Conservation (phyloP, 2,888 invertebrate species). For the Ennomos fuscantarius region DNA sequence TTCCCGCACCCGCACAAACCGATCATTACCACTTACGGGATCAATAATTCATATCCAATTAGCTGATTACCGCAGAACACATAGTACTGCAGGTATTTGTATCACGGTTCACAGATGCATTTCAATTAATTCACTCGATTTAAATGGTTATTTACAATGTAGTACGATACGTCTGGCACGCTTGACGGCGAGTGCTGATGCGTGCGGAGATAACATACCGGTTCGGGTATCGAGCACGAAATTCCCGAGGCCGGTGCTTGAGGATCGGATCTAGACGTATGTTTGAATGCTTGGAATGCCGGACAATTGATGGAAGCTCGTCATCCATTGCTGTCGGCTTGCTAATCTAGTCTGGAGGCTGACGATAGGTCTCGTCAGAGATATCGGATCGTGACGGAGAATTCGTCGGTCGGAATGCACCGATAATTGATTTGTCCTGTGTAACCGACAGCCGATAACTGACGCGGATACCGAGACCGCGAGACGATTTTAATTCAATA, state of each 20-base stretch:
- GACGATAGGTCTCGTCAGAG: slow-evolving; percentile 70
- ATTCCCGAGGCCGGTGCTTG: slow-evolving; percentile 76
- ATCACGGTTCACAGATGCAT: slow-evolving; percentile 54
- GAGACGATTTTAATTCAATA: slow-evolving; percentile 56
- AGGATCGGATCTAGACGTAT: slow-evolving; percentile 67
- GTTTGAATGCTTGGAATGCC: slow-evolving; percentile 75
- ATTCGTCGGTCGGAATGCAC: slow-evolving; percentile 81
- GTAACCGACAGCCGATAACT: slow-evolving; percentile 76
- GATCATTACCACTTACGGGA: slow-evolving; percentile 63
- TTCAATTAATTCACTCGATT: slow-evolving; percentile 69
- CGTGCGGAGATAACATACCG: slow-evolving; percentile 81
- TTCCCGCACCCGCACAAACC: slow-evolving; percentile 55
- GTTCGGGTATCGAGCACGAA: slow-evolving; percentile 76
- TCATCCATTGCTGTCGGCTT: slow-evolving; percentile 70
- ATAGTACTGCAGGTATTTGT: slow-evolving; percentile 48
- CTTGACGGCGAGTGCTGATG: slow-evolving; percentile 72
- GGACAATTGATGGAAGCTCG: slow-evolving; percentile 74
- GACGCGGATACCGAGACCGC: slow-evolving; percentile 66
- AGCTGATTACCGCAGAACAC: slow-evolving; percentile 68
- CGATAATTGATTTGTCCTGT: slow-evolving; percentile 83
- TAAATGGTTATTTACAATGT: slow-evolving; percentile 74
- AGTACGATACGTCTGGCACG: slow-evolving; percentile 67
- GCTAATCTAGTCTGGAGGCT: slow-evolving; percentile 60
- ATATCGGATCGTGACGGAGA: slow-evolving; percentile 80
- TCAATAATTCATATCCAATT: slow-evolving; percentile 76